Percentiles rank a stretch among this genome's conserved stretches.
Evolutionary conservation across 2,888 invertebrate species (phyloP).

Genomic region (Acleris sparsana): DNA sequence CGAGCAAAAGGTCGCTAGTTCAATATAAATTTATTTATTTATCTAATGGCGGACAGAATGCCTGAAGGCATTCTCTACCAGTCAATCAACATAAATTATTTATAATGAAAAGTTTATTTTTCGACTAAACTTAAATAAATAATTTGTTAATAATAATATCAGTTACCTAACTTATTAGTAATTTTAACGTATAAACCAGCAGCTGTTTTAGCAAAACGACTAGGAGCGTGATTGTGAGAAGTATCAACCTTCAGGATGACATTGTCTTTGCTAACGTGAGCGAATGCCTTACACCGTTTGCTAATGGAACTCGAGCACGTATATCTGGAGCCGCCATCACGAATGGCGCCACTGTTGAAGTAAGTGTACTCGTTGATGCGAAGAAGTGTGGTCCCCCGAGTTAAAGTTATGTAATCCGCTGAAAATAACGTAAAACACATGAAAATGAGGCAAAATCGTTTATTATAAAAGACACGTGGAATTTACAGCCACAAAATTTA

Average conservation of each 20-base stretch:
- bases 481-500: too few species aligned
- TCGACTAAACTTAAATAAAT: too few species aligned
- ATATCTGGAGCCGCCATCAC: conserved; percentile 54
- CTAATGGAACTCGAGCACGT: conserved; percentile 51
- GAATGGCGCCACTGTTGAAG: conserved; percentile 48
- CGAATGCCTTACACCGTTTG: conserved; percentile 53
- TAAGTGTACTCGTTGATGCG: conserved; percentile 52
- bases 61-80: too few species aligned
- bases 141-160: too few species aligned
- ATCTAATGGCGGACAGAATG: too few species aligned
- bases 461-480: too few species aligned
- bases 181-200: conserved; percentile 10
- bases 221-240: conserved; percentile 41
- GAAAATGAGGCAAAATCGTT: too few species aligned
- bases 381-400: conserved; percentile 48
- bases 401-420: conserved; percentile 46
- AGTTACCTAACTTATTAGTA: too few species aligned
- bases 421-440: conserved; percentile 24
- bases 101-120: too few species aligned
- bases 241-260: conserved; percentile 37
- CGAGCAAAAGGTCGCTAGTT: too few species aligned
- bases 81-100: too few species aligned
- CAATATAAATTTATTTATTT: too few species aligned
- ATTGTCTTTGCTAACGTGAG: conserved; percentile 48
- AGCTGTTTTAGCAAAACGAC: neutral